Evolutionary conservation across 1,140 invertebrate species (phyloP), one percentile per base, ranked within the genome.

Genomic region (Drosophila aff.): DNA sequence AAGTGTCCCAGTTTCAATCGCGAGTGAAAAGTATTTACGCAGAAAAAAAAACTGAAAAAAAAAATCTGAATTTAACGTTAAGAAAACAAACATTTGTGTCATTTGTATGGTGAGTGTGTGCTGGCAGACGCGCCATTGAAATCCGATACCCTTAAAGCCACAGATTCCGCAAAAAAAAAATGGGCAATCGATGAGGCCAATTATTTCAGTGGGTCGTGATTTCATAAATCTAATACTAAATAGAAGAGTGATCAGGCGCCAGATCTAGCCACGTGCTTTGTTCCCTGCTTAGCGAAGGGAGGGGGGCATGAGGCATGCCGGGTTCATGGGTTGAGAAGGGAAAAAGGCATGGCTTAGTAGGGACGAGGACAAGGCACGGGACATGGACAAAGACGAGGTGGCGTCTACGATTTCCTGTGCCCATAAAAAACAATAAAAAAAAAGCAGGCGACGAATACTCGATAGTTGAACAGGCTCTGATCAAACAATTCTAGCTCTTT

Each of bases 381-480:
- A 11, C 9, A 11, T 18, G 5, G 4, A 15, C 15, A 58, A 58
- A n/a, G 26, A 16, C 15, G 11, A 18, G 23, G n/a, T 44, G 69
- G 69, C 69, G 69, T 73, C 71, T 73, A 73, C 72, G 69, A 63
- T 75, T 63, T 75, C 72, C 72, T 75, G 72, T 74, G 47, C 28
- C 43, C 44, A 49, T 53, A 75, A 72, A 55, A 55, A 59, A 47
- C 43, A 23, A 46, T 53, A 33, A 49, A 28, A 28, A 28, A 28
- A 28, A 72, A 71, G 65, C 76, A 78, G 82, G 82, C 82, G 82
- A 85, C 82, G 79, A 85, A 72, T 79, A 85, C 79, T 87, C 82
- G 83, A 86, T 86, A 86, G 75, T 76, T 60, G 65, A 72, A 76
- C 66, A 82, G 60, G 63, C 82, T 60, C 82, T 68, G 82, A 86